Conservation (phyloP, 2,113 vertebrate species). For the Microtus oregoni region DNA sequence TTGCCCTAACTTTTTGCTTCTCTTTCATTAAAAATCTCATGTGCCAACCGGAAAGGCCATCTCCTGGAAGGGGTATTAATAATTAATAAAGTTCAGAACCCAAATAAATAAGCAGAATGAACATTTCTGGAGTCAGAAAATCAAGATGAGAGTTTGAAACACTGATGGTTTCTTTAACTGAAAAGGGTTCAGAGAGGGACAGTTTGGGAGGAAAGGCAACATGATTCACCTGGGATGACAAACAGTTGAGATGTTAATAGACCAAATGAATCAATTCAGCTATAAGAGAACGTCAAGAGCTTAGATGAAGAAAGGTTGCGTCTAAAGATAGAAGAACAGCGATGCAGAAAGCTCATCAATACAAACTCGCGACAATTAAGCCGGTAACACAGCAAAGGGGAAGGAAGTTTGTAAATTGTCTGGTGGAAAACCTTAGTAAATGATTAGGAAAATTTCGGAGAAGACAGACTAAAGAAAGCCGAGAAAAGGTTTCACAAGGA, state of each 20-base stretch:
- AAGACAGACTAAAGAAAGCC: not conserved
- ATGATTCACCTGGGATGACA: not conserved
- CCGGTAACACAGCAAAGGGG: not conserved
- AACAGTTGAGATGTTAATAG: not conserved
- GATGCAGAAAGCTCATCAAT: not conserved
- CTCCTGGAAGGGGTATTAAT: not conserved
- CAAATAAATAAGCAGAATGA: not conserved
- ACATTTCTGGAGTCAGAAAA: not conserved
- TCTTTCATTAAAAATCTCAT: not conserved
- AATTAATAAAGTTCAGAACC: conserved; percentile 4
- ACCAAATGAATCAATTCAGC: not conserved
- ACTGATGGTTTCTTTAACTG: not conserved
- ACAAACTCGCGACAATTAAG: not conserved
- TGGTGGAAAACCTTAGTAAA: not conserved
- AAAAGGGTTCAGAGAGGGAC: not conserved
- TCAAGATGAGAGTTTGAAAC: not conserved
- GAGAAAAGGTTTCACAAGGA: not conserved
- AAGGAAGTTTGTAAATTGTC: not conserved
- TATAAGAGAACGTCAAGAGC: not conserved
- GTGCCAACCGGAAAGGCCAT: not conserved
- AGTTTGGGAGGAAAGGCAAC: not conserved
- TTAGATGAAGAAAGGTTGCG: not conserved
- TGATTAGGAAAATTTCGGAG: not conserved
- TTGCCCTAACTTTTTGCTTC: not conserved
- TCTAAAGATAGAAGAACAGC: not conserved